Base-by-base conservation (phyloP, 1,140 invertebrate genomes). In the Apis laboriosa region DNA sequence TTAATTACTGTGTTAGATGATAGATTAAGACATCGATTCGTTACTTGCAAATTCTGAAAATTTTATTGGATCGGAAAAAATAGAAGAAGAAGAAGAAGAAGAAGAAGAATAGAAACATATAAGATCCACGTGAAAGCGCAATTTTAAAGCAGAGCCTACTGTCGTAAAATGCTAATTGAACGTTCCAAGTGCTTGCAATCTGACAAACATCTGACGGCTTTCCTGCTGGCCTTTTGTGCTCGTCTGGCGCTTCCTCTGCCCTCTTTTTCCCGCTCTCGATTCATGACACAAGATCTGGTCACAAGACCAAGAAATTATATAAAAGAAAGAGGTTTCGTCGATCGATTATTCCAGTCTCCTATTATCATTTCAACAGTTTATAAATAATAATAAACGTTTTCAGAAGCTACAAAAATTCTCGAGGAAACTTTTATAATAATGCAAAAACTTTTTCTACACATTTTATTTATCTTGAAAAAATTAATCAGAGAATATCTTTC, bases 141-240 rank as follows among this genome's bases (percentile, higher is more conserved):
- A 75, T 79, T 86, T 56, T 49, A 71, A 55, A 8, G 2, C 66
- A 53, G 24, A 55, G 75, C 1, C 28, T 1, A 34, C 75, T 28
- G 63, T 84, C 76, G 77, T 84, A 79, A 86, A 84, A 86, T 86
- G 72, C 72, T 86, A 86, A 84, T 86, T 84, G 75, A 76, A 68
- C 79, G 34, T 55, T 67, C 73, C 74, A 70, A 56, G 43, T 70
- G 28, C 43, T 60, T 34, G 24, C 24, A 55, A 71, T 34, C 24
- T 19, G 51, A 70, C 74, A 53, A 79, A 64, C 56, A 49, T 60
- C 21, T 75, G 66, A 84, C 58, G 64, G 9, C 63, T 55, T 68
- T 21, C 53, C 60, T 53, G 58, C 13, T 12, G 13, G 21, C 61
- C 19, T 56, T 72, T 77, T 77, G 71, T 60, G 13, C 1, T 8